phyloP scores from a whole-genome alignment of 1,140 invertebrate species.

The Drosophila navojoa region DNA sequence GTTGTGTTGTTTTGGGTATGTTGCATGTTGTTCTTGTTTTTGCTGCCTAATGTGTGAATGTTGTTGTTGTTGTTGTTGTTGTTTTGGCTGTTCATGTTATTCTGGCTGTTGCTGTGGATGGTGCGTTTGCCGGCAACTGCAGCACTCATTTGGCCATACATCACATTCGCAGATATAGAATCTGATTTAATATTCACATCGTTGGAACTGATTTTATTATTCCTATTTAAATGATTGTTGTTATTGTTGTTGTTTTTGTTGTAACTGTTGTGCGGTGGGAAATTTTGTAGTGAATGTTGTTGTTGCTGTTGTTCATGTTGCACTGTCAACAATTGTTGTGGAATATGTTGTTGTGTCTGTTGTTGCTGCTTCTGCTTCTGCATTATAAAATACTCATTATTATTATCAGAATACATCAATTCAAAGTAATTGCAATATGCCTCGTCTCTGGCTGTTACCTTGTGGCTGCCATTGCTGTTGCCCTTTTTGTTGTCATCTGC shows the following conservation, averaged over 20 bases:
- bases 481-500: slow-evolving; percentile 36
- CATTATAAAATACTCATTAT: slow-evolving; percentile 34
- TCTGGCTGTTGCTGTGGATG: slow-evolving; percentile 5
- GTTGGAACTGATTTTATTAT: slow-evolving; percentile 42
- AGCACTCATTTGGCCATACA: slow-evolving; percentile 37
- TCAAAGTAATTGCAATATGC: neutral
- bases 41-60: slow-evolving; percentile 58
- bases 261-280: slow-evolving; percentile 43
- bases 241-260: slow-evolving; percentile 53
- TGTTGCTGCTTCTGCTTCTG: slow-evolving; percentile 44
- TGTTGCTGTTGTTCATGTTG: slow-evolving; percentile 27
- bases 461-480: slow-evolving; percentile 33
- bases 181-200: slow-evolving; percentile 52
- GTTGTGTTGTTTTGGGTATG: slow-evolving; percentile 43
- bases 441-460: slow-evolving; percentile 40
- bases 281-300: slow-evolving; percentile 55
- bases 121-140: neutral
- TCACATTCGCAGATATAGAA: slow-evolving; percentile 47
- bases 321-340: slow-evolving; percentile 24
- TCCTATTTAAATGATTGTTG: slow-evolving; percentile 41
- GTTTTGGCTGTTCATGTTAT: slow-evolving; percentile 1
- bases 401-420: slow-evolving; percentile 9
- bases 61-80: slow-evolving; percentile 43
- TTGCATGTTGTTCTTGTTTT: slow-evolving; percentile 46
- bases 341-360: slow-evolving; percentile 24